Evolutionary conservation across 2,797 vertebrate species (phyloP), one percentile per base, ranked within the genome.

Genomic region (Ctenochaetus hawaiiensis): DNA sequence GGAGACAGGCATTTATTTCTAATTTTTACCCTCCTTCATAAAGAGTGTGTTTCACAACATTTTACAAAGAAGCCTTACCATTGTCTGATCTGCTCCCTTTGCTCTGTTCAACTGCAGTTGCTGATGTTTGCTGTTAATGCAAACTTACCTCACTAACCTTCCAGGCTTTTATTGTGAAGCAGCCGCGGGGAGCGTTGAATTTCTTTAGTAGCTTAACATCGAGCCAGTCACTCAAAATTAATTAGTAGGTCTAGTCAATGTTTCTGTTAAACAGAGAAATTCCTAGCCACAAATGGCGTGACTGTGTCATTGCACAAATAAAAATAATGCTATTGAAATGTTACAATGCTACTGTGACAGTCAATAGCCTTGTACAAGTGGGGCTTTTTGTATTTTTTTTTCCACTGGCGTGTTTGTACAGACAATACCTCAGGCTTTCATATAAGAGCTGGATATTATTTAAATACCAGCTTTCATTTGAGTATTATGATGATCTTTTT

Each of bases 1-100:
- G 72, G 59, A 72, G 83, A 78, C 67, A 72, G 72, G 75, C 67
- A 67, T 85, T 87, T 79, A 78, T 82, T 86, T 86, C 61, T 77
- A 67, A 81, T 79, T 77, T 74, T 77, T 74, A 49, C 57, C 22
- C 22, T 43, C 34, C 67, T 77, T 77, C 51, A 61, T 80, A 34
- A 34, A 34, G 76, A 59, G 39, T 63, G 39, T 72, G 43, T 66
- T 77, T 68, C 43, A 67, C 23, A 20, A 60, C 11, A 63, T 67
- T 5, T 57, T 53, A 17, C 22, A 65, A 77, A 74, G 68, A 68
- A 54, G 14, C 68, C 67, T 68, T 20, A 60, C 62, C 44, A 44
- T 61, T 77, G 80, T 77, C 60, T 77, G 73, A 75, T 79, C 41
- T 60, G 64, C 68, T 49, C 1, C 49, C 41, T 47, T 64, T 62